phyloP scores from a whole-genome alignment of 2,888 invertebrate genomes.

The Phyllotreta striolata region DNA sequence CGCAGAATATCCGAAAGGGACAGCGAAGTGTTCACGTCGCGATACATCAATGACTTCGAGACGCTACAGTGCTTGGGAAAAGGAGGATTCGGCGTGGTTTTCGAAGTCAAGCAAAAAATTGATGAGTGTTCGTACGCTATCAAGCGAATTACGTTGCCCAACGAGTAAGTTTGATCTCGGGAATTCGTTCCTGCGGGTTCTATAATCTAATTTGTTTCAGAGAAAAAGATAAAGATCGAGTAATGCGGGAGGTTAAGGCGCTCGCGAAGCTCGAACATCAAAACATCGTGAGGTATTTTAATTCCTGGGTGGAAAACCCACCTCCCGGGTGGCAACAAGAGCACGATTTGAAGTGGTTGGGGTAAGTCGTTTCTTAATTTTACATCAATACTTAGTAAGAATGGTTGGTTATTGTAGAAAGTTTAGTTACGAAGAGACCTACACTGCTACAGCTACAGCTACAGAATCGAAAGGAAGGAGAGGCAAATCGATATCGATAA shows the following conservation, averaged over 20 bases:
- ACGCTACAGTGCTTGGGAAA: constrained; percentile 81
- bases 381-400: neutral
- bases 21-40: constrained; percentile 62
- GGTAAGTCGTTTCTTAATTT: constrained; percentile 39
- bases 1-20: constrained; percentile 52
- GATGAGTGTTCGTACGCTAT: constrained; percentile 96
- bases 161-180: constrained; percentile 64
- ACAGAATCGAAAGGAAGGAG: constrained; percentile 36
- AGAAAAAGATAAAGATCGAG: constrained; percentile 82
- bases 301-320: constrained; percentile 95
- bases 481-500: constrained; percentile 45
- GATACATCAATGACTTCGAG: constrained; percentile 87
- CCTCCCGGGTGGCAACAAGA: constrained; percentile 88
- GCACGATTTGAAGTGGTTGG: constrained; percentile 72
- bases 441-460: constrained; percentile 22
- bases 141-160: constrained; percentile 89
- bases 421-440: constrained; percentile 27
- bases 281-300: constrained; percentile 94
- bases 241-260: constrained; percentile 93
- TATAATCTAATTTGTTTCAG: constrained; percentile 46
- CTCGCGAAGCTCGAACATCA: constrained; percentile 94
- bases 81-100: constrained; percentile 97
- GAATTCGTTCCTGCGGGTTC: neutral
- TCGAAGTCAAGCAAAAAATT: constrained; percentile 91
- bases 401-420: constrained; percentile 31